Percentiles rank a stretch among this genome's conserved stretches.
These are phyloP conservation scores for Ypsolopha scabrella DNA, from an alignment of 2,888 invertebrate species.

Conservation along the genomic window DNA sequence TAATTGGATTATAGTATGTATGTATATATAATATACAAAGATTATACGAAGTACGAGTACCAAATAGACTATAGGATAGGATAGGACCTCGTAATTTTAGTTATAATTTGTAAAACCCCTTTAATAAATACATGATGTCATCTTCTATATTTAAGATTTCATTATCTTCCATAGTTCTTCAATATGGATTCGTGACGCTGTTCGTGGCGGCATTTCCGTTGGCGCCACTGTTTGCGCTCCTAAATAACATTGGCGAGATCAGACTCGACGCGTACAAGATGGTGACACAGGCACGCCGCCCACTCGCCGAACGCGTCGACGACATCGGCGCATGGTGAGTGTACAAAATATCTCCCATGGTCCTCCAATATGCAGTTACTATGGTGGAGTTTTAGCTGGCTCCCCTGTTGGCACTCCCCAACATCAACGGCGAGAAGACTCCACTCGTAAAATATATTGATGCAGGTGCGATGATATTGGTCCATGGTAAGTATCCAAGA, in stretches of 20 bases:
- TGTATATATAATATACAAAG: too few species aligned
- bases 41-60: too few species aligned
- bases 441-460: too few species aligned
- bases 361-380: too few species aligned
- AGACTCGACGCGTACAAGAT: conserved; percentile 96
- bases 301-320: conserved; percentile 89
- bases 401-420: too few species aligned
- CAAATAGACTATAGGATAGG: too few species aligned
- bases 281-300: conserved; percentile 92
- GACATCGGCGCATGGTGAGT: conserved; percentile 89
- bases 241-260: conserved; percentile 97
- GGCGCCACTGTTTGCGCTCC: conserved; percentile 93
- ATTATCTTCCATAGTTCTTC: conserved; percentile 77
- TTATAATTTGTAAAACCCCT: background rate
- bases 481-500: too few species aligned
- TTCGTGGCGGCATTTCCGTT: conserved; percentile 98
- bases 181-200: conserved; percentile 96
- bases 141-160: background rate
- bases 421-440: too few species aligned
- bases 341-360: background rate
- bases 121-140: background rate
- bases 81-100: too few species aligned
- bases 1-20: too few species aligned
- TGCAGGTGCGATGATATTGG: too few species aligned
- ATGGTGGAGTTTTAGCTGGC: too few species aligned